These are phyloP conservation scores for Drosophila maculinotata DNA, from an alignment of 2,888 invertebrate genomes.

Conservation along the genomic window DNA sequence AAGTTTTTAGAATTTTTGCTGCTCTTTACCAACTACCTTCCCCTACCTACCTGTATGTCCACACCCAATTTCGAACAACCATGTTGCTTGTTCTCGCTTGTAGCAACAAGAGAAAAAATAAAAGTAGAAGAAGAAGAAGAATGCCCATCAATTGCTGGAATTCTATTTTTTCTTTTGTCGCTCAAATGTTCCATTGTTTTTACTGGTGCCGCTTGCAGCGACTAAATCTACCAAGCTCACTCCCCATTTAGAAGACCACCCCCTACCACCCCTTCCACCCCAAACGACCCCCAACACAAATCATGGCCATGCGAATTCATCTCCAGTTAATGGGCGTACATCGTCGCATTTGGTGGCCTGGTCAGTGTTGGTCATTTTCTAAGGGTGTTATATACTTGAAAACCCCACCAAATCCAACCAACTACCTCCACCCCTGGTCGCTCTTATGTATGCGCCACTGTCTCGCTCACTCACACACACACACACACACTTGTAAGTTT, in stretches of 20 bases:
- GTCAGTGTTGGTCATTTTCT: conserved; percentile 80
- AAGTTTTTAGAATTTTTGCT: too few relatives aligned
- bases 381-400: conserved; percentile 75
- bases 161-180: conserved; percentile 37
- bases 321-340: conserved; percentile 80
- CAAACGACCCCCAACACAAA: conserved; percentile 67
- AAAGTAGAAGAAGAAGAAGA: conserved; percentile 9
- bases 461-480: conserved; percentile 41
- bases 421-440: conserved; percentile 1
- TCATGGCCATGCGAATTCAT: conserved; percentile 78
- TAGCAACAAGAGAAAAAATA: conserved; percentile 36
- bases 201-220: conserved; percentile 58
- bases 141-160: conserved; percentile 70
- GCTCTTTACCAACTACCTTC: neutral
- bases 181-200: conserved; percentile 74
- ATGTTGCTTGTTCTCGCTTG: conserved; percentile 67
- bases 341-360: conserved; percentile 69
- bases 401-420: conserved; percentile 7
- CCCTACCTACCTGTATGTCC: conserved; percentile 36
- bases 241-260: neutral
- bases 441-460: conserved; percentile 51
- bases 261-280: neutral
- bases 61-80: conserved; percentile 56
- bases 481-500: conserved; percentile 53
- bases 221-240: conserved; percentile 18